Percentiles rank a stretch among this genome's conserved stretches.
Conservation (phyloP, 1,140 invertebrate species). For the Philopotamus ludificatus region DNA sequence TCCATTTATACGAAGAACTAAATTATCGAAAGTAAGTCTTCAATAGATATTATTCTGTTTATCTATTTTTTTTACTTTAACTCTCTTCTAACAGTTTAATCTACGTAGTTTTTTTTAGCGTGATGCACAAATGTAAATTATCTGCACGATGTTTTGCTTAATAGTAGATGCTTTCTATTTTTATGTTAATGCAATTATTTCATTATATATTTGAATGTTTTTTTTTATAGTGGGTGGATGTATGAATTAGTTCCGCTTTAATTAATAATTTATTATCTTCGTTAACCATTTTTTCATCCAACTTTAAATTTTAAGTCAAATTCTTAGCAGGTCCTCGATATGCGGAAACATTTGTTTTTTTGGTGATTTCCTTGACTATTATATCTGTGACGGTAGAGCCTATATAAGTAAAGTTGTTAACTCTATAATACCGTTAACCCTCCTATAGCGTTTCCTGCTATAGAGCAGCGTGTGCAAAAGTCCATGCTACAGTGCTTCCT, state of each 20-base stretch:
- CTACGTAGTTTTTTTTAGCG: neutral
- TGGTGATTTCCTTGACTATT: neutral
- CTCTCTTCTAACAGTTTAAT: neutral
- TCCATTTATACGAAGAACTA: constrained; percentile 32
- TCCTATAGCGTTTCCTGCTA: too few species aligned
- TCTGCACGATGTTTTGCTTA: too few species aligned
- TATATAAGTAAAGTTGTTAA: neutral
- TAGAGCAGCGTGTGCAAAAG: too few species aligned
- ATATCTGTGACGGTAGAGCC: neutral
- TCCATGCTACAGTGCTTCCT: too few species aligned
- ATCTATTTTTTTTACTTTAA: constrained; percentile 8
- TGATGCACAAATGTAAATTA: too few species aligned
- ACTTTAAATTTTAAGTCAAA: too few species aligned
- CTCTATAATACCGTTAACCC: neutral
- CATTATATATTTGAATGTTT: neutral
- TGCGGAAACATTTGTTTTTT: neutral
- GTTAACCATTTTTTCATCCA: too few species aligned
- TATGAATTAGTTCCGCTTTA: neutral
- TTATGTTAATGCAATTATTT: neutral
- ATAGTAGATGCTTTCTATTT: neutral
- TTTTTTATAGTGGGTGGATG: neutral
- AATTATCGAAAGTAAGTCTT: constrained; percentile 35
- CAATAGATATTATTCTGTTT: neutral
- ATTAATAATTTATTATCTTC: too few species aligned
- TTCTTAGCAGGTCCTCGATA: neutral